Evolutionary conservation across 2,888 invertebrate genomes (phyloP).

Genomic region (Yponomeuta cagnagella): DNA sequence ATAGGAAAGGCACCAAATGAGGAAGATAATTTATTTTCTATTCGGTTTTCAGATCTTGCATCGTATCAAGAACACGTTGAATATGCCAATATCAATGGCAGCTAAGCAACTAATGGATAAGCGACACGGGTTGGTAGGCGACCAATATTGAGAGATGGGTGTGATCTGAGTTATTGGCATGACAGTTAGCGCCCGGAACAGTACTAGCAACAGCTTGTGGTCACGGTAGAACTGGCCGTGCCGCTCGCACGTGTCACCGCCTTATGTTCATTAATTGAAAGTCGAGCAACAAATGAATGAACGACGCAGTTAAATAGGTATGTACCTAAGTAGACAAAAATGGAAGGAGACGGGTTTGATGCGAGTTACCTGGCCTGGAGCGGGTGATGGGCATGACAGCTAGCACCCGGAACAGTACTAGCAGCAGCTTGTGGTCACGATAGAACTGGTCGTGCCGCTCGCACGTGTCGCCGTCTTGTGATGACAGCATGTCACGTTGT

Average conservation of each 20-base stretch:
- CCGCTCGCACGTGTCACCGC: slow-evolving; percentile 76
- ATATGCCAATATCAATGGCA: too few relatives aligned
- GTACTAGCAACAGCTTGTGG: slow-evolving; percentile 77
- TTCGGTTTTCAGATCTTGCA: too few relatives aligned
- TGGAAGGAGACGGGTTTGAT: neutral
- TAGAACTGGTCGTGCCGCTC: slow-evolving; percentile 81
- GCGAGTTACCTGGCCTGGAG: slow-evolving; percentile 62
- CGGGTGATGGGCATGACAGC: slow-evolving; percentile 80
- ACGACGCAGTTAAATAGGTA: too few relatives aligned
- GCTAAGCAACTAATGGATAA: too few relatives aligned
- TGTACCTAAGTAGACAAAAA: too few relatives aligned
- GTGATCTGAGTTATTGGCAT: slow-evolving; percentile 69
- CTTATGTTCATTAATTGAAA: slow-evolving; percentile 37
- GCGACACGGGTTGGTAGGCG: too few relatives aligned
- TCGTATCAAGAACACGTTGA: too few relatives aligned
- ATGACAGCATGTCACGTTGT: slow-evolving; percentile 68
- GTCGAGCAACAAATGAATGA: too few relatives aligned
- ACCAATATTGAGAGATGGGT: neutral
- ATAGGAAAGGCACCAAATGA: too few relatives aligned
- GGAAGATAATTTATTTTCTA: too few relatives aligned
- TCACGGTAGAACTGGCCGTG: slow-evolving; percentile 82
- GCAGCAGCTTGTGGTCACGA: slow-evolving; percentile 78
- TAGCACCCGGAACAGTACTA: slow-evolving; percentile 77
- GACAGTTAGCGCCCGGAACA: slow-evolving; percentile 79
- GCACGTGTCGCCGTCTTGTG: slow-evolving; percentile 75